These are phyloP conservation scores for Scaptodrosophila lebanonensis DNA, from an alignment of 1,140 invertebrate genomes.

Conservation along the genomic window DNA sequence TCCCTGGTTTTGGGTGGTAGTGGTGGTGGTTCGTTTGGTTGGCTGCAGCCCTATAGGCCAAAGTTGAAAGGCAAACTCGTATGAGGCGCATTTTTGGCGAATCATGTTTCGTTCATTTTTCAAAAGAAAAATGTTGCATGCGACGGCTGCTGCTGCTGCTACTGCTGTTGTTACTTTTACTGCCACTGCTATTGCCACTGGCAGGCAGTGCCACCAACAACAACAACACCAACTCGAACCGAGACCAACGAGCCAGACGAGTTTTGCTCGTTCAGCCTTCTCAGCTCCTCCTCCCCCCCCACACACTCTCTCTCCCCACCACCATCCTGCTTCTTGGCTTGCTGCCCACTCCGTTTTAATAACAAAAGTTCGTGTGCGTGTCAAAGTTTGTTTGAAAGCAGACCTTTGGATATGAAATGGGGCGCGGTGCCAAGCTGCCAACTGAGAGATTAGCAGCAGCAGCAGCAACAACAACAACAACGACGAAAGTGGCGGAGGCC, in stretches of 20 bases:
- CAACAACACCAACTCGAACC: background rate
- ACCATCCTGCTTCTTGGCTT: conserved; percentile 3
- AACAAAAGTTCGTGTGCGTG: conserved; percentile 75
- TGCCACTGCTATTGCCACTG: conserved; percentile 40
- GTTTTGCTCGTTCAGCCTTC: conserved; percentile 11
- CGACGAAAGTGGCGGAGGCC: conserved; percentile 3
- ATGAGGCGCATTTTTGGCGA: conserved; percentile 67
- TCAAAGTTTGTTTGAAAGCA: conserved; percentile 74
- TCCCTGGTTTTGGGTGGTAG: no score
- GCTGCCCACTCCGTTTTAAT: conserved; percentile 43
- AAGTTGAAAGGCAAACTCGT: conserved; percentile 60
- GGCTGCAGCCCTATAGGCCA: conserved; percentile 57
- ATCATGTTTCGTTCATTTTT: conserved; percentile 76
- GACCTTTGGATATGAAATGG: conserved; percentile 54
- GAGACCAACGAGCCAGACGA: conserved; percentile 12
- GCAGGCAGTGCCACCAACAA: conserved; percentile 9
- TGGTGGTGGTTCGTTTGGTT: conserved; percentile 1
- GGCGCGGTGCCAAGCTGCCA: conserved; percentile 45
- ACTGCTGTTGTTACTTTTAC: conserved; percentile 56
- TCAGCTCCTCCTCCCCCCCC: background rate
- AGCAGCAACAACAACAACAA: conserved; percentile 18
- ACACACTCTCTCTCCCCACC: background rate
- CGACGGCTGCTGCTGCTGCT: conserved; percentile 57
- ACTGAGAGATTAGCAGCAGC: conserved; percentile 49
- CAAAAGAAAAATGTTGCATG: conserved; percentile 76